Evolutionary conservation across 2,888 invertebrate species (phyloP).

Genomic region (Eupithecia inturbata): DNA sequence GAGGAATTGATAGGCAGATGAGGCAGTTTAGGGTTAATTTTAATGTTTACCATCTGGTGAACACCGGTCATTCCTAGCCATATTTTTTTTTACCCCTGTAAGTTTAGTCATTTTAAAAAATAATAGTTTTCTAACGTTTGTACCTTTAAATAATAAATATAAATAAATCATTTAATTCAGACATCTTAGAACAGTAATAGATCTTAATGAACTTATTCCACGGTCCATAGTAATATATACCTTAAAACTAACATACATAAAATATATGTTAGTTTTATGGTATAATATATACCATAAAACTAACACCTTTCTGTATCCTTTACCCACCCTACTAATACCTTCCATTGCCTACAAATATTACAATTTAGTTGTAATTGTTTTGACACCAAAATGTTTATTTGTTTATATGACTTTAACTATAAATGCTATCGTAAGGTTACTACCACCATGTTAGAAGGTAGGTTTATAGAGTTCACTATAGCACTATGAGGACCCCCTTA

Average conservation of each 20-base stretch:
- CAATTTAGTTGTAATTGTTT: not conserved
- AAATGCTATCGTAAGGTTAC: conserved; percentile 43
- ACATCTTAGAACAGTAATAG: too few relatives aligned
- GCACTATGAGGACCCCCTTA: not conserved
- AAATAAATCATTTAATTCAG: too few relatives aligned
- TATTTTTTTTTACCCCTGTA: not conserved
- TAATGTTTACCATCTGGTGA: not conserved
- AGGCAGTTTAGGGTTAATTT: not conserved
- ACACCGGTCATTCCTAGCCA: not conserved
- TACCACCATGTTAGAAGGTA: conserved; percentile 48
- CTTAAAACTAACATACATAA: too few relatives aligned
- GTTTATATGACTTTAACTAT: conserved; percentile 41
- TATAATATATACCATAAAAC: too few relatives aligned
- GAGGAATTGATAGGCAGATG: conserved; percentile 10
- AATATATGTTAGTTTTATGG: too few relatives aligned
- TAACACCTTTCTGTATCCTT: not conserved
- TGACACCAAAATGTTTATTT: not conserved
- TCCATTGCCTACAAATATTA: not conserved
- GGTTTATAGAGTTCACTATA: conserved; percentile 55
- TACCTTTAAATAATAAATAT: too few relatives aligned
- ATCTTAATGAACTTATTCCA: too few relatives aligned
- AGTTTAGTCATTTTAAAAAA: not conserved
- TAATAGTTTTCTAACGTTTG: too few relatives aligned
- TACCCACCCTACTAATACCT: not conserved
- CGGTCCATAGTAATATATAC: too few relatives aligned